These are phyloP conservation scores for Galeopterus variegatus DNA, from an alignment of 2,113 vertebrate genomes.

Conservation along the genomic window DNA sequence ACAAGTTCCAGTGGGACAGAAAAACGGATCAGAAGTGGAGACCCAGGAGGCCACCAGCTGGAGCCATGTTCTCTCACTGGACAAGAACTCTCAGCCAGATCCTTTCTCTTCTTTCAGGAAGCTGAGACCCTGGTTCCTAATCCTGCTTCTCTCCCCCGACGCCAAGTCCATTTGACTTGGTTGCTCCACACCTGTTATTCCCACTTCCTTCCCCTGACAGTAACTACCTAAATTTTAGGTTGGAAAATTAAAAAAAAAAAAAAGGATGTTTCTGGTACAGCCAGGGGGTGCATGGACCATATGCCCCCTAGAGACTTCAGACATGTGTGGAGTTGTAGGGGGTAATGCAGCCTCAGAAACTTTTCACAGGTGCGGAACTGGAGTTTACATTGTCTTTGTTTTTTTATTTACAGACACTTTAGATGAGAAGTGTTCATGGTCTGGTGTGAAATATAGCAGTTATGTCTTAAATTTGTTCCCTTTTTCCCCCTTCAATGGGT, in stretches of 20 bases:
- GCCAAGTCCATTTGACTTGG: neutral
- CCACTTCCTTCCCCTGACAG: slow-evolving; percentile 21
- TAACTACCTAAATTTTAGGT: neutral
- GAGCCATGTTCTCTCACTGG: neutral
- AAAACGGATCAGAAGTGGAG: neutral
- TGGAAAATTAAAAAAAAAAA: too few relatives aligned
- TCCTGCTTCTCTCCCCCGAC: neutral
- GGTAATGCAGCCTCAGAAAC: neutral
- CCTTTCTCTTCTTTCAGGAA: neutral
- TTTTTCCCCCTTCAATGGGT: neutral
- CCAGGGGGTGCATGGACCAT: neutral
- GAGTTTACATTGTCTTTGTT: slow-evolving; percentile 13
- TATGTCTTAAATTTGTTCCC: neutral
- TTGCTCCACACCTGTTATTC: neutral
- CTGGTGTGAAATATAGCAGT: slow-evolving; percentile 1
- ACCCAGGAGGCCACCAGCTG: neutral
- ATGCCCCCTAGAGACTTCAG: neutral
- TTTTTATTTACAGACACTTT: neutral
- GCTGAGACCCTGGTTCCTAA: neutral
- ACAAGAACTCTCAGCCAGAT: neutral
- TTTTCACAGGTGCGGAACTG: neutral
- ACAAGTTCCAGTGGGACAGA: neutral
- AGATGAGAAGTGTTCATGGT: neutral
- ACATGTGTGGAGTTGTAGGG: neutral
- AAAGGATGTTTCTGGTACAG: neutral